phyloP scores from a whole-genome alignment of 2,888 invertebrate species.

The Neoascia interrupta region DNA sequence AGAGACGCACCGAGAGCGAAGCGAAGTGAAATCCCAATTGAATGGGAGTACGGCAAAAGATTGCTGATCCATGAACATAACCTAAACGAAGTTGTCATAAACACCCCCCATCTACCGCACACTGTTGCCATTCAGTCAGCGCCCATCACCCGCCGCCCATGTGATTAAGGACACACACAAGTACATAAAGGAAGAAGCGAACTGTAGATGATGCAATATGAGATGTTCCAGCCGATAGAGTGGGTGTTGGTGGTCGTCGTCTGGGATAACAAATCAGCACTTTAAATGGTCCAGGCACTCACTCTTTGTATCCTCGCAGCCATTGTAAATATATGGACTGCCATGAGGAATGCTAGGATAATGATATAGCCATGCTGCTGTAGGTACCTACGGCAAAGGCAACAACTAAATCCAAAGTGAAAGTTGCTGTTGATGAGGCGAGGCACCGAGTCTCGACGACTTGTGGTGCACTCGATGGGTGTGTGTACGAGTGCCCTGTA shows the following conservation, averaged over 20 bases:
- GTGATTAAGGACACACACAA: conserved; percentile 53
- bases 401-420: conserved; percentile 69
- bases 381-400: conserved; percentile 1
- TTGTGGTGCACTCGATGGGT: conserved; percentile 15
- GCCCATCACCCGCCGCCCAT: conserved; percentile 53
- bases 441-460: too few relatives aligned
- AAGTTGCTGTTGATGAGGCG: conserved; percentile 67
- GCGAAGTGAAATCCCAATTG: conserved; percentile 38
- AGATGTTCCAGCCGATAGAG: conserved; percentile 8
- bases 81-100: conserved; percentile 68
- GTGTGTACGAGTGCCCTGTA: background rate
- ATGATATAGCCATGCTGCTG: conserved; percentile 41
- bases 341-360: conserved; percentile 41
- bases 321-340: conserved; percentile 15
- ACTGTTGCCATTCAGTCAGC: conserved; percentile 1
- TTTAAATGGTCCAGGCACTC: conserved; percentile 46
- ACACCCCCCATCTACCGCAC: conserved; percentile 27
- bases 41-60: conserved; percentile 40
- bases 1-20: background rate
- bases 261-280: conserved; percentile 65
- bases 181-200: background rate
- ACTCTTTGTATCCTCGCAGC: conserved; percentile 22
- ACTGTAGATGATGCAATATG: conserved; percentile 8
- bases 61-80: conserved; percentile 64
- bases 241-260: conserved; percentile 47